A percentile compares a stretch with the other conserved stretches of the same genome.
These are phyloP conservation scores for Bembecia ichneumoniformis DNA, from an alignment of 2,888 invertebrate species.

Conservation along the genomic window DNA sequence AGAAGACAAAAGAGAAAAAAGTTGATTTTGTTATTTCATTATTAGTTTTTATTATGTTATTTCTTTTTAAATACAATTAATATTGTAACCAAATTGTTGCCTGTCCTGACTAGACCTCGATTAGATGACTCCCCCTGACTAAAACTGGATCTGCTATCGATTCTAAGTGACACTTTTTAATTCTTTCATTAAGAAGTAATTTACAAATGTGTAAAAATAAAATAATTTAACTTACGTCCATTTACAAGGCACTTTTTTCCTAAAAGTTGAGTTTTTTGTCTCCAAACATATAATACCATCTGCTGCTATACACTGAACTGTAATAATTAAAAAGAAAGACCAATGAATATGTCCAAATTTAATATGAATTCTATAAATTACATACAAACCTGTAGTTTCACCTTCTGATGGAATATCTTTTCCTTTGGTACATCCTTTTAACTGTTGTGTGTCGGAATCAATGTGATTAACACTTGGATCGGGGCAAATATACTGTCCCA, in stretches of 20 bases:
- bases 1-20: no score
- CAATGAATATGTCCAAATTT: background rate
- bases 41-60: no score
- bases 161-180: background rate
- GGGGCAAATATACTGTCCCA: conserved; percentile 88
- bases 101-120: no score
- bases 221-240: conserved; percentile 87
- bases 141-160: no score
- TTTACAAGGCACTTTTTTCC: conserved; percentile 87
- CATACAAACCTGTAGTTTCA: conserved; percentile 78
- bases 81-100: no score
- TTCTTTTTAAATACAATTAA: no score
- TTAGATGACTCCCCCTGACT: no score
- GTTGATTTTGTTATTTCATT: no score
- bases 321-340: conserved; percentile 18
- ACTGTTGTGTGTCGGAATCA: conserved; percentile 91
- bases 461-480: conserved; percentile 83
- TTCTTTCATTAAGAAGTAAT: background rate
- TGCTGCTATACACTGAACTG: conserved; percentile 87
- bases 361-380: conserved; percentile 10
- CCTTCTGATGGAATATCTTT: conserved; percentile 75
- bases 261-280: conserved; percentile 85
- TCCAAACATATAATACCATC: conserved; percentile 86
- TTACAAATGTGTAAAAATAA: background rate
- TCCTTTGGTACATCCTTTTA: conserved; percentile 79